Evolutionary conservation across 2,113 vertebrate species (phyloP), one percentile per base, ranked within the genome.

Genomic region (Cyprinodon brontotheroides): DNA sequence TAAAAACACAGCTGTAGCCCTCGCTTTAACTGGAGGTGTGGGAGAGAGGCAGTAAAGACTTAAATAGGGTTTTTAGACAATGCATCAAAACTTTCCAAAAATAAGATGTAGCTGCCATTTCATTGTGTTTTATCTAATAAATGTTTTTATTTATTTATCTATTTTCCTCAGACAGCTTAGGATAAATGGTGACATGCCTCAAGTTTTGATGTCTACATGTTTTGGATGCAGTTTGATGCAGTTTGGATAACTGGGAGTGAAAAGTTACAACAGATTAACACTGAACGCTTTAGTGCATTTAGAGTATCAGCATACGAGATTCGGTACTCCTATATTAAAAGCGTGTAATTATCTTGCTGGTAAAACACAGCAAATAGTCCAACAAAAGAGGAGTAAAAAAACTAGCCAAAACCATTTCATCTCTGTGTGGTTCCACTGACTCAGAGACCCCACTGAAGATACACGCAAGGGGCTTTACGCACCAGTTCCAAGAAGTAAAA

Each of bases 351-450:
- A 78, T 68, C 65, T 66, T 80, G 61, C 75, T 83, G 81, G 75
- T 75, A 81, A 79, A 85, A 76, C 70, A 37, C 67, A 82, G 45
- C 39, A 66, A 79, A 77, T 72, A 72, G 43, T 73, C 17, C 60
- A n/a, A 66, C 66, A 59, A 47, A 68, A 59, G 85, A 80, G 20
- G 50, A 57, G n/a, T 6, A 20, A 57, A 9, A n/a, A 57, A 57
- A 79, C 65, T 29, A 67, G 83, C 84, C 77, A 80, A 74, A 83
- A 81, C 79, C 39, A 75, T 68, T 79, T 81, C 78, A 87, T 75
- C 75, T 71, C 71, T 65, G 47, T 79, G 82, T 85, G 81, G 72
- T 71, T 80, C 75, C 69, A 74, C 74, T 87, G 82, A 89, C 72
- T 85, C 82, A 89, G 61, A 41, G 60, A 80, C 77, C 80, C 73